Conservation (phyloP, 2,888 invertebrate genomes). For the Spisula solida region DNA sequence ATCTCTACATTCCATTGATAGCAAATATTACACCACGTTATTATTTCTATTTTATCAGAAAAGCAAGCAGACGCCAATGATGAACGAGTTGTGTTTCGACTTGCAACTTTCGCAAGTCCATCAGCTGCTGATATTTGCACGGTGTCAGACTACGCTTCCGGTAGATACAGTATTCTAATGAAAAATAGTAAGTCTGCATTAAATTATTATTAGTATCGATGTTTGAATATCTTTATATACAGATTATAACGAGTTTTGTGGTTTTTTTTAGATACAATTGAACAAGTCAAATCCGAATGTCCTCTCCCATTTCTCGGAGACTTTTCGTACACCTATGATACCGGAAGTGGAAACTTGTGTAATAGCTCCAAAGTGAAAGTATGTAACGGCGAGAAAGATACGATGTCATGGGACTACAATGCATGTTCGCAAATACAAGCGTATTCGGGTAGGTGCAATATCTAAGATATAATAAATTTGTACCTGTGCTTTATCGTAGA, state of each 20-base stretch:
- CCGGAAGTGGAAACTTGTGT: slow-evolving; percentile 70
- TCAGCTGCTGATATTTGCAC: slow-evolving; percentile 71
- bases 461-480: no score
- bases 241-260: no score
- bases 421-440: slow-evolving; percentile 72
- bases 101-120: slow-evolving; percentile 56
- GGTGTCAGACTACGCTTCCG: slow-evolving; percentile 58
- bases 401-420: slow-evolving; percentile 74
- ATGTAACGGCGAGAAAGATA: slow-evolving; percentile 63
- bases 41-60: slow-evolving; percentile 56
- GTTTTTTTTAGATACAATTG: slow-evolving; percentile 64
- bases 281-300: slow-evolving; percentile 61
- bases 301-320: slow-evolving; percentile 73
- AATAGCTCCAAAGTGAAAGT: slow-evolving; percentile 68
- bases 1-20: no score
- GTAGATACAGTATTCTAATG: slow-evolving; percentile 67
- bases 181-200: slow-evolving; percentile 60
- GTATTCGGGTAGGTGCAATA: slow-evolving; percentile 71
- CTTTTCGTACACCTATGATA: slow-evolving; percentile 71
- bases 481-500: no score
- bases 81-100: slow-evolving; percentile 73
- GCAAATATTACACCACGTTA: neutral
- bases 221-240: no score
- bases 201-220: no score
- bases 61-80: slow-evolving; percentile 70